phyloP scores from a whole-genome alignment of 2,113 vertebrate species.

The Camelus bactrianus region DNA sequence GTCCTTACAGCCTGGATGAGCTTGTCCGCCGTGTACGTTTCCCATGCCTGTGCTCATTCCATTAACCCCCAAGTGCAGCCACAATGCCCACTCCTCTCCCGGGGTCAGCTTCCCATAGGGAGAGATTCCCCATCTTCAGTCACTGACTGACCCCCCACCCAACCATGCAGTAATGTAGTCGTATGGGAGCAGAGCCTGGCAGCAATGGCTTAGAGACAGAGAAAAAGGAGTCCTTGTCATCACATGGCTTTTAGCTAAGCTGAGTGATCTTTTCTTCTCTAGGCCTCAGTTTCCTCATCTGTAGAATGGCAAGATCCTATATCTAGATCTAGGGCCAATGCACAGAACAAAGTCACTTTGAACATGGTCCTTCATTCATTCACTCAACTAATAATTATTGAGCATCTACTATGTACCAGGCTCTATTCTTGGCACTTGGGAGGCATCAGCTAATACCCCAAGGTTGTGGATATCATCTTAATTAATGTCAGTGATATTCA shows the following conservation, averaged over 20 bases:
- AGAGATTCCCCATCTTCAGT: not conserved
- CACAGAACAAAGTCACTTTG: not conserved
- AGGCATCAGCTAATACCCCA: not conserved
- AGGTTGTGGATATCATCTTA: not conserved
- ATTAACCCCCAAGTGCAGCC: not conserved
- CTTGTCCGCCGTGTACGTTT: fast-evolving
- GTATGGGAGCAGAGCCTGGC: fast-evolving
- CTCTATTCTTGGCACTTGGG: not conserved
- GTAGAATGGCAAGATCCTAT: not conserved
- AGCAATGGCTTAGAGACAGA: not conserved
- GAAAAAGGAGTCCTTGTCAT: not conserved
- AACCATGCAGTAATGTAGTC: not conserved
- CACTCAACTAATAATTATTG: not conserved
- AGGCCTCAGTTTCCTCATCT: not conserved
- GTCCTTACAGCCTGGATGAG: not conserved
- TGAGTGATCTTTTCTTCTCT: not conserved
- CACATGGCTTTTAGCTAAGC: not conserved
- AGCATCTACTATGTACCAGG: not conserved
- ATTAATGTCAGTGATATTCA: not conserved
- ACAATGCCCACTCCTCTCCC: not conserved
- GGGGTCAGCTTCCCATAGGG: not conserved
- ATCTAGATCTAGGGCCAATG: not conserved
- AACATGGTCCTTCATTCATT: not conserved
- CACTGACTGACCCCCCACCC: not conserved
- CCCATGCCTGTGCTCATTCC: not conserved